Percentiles rank a stretch among this genome's conserved stretches.
Conservation (phyloP, 1,140 invertebrate species). For the Hyles vespertilio region DNA sequence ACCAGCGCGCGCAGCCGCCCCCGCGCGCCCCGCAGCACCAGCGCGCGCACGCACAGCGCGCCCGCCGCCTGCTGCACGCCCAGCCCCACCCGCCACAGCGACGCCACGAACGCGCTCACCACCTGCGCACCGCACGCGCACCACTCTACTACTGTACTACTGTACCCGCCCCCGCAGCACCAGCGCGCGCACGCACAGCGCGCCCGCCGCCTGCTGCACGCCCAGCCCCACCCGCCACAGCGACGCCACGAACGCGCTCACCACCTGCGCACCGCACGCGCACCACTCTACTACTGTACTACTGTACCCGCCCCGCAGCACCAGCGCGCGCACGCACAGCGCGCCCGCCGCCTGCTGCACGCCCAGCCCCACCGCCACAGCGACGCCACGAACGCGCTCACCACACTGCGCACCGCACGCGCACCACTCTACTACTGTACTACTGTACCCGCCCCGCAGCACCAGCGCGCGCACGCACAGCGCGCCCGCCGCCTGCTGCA, state of each 20-base stretch:
- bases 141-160: conserved; percentile 29
- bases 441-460: conserved; percentile 29
- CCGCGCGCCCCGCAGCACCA: conserved; percentile 37
- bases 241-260: conserved; percentile 55
- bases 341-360: conserved; percentile 38
- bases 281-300: conserved; percentile 33
- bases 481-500: conserved; percentile 37
- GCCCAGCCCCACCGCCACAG: conserved; percentile 37
- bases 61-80: conserved; percentile 34
- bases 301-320: conserved; percentile 33
- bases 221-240: conserved; percentile 37
- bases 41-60: conserved; percentile 42
- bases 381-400: conserved; percentile 55
- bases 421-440: conserved; percentile 36
- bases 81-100: conserved; percentile 39
- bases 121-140: conserved; percentile 37
- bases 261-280: conserved; percentile 37
- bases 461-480: conserved; percentile 45
- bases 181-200: conserved; percentile 43
- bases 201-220: conserved; percentile 35
- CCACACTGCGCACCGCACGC: conserved; percentile 36
- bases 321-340: conserved; percentile 43
- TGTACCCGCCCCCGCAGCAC: conserved; percentile 37
- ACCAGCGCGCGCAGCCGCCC: conserved; percentile 37
- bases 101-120: conserved; percentile 54